Evolutionary conservation across 1,140 invertebrate genomes (phyloP).

Genomic region (Drosophila pseudoananassae): DNA sequence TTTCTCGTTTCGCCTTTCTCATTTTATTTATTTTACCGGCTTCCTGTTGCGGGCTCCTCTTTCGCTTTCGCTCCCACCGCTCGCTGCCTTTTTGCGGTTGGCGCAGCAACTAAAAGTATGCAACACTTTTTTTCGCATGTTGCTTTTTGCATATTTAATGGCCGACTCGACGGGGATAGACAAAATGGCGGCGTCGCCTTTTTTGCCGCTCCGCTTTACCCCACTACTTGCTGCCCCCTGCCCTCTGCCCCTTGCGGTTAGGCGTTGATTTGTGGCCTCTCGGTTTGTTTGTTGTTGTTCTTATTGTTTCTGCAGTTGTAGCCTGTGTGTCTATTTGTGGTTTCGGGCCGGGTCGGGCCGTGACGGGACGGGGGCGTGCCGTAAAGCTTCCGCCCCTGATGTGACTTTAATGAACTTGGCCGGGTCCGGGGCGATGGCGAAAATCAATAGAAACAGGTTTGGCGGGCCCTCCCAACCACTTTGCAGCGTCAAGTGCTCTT

Average conservation of each 20-base stretch:
- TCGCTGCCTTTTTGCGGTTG: constrained; percentile 77
- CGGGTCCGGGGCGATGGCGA: constrained; percentile 18
- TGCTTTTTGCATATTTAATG: constrained; percentile 81
- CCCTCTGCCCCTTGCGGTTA: constrained; percentile 56
- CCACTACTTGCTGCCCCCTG: not conserved
- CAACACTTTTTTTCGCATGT: constrained; percentile 80
- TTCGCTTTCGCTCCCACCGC: constrained; percentile 24
- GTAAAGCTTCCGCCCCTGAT: constrained; percentile 46
- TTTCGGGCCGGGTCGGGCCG: constrained; percentile 9
- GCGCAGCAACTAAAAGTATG: constrained; percentile 79
- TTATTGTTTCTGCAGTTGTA: constrained; percentile 43
- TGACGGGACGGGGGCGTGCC: constrained; percentile 2
- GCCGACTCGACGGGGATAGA: constrained; percentile 56
- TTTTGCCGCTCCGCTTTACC: constrained; percentile 11
- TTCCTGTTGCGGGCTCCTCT: constrained; percentile 47
- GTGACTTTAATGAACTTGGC: constrained; percentile 80
- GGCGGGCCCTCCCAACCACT: constrained; percentile 40
- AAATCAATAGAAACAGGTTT: constrained; percentile 66
- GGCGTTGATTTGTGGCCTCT: constrained; percentile 78
- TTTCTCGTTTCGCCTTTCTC: not conserved
- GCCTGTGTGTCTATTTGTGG: constrained; percentile 69
- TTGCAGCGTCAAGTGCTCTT: constrained; percentile 38
- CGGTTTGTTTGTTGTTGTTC: constrained; percentile 47
- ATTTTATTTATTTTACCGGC: constrained; percentile 78
- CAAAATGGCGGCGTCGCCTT: constrained; percentile 67